A percentile compares a stretch with the other conserved stretches of the same genome.
Evolutionary conservation across 2,797 vertebrate genomes (phyloP).

Genomic region (Toxotes lorentzi): DNA sequence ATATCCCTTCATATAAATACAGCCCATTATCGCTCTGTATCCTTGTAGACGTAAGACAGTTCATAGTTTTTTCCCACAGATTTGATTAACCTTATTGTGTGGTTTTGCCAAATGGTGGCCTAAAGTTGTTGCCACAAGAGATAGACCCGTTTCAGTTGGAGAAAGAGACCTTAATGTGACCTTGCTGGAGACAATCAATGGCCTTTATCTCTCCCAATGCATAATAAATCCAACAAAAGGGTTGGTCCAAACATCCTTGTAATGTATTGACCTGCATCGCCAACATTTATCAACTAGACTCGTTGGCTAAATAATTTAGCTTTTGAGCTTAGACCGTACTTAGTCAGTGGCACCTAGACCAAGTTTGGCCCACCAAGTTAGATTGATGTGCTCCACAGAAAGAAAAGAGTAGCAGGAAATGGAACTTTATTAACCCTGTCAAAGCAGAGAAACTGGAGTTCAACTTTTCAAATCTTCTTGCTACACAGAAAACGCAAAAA

Average conservation of each 20-base stretch:
- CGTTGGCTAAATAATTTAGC: conserved; percentile 87
- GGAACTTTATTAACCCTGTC: conserved; percentile 65
- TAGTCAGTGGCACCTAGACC: conserved; percentile 78
- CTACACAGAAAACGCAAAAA: conserved; percentile 25
- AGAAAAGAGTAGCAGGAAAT: conserved; percentile 54
- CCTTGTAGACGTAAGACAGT: conserved; percentile 71
- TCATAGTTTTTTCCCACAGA: conserved; percentile 70
- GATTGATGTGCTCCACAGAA: conserved; percentile 72
- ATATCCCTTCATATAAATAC: conserved; percentile 83
- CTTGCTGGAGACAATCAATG: conserved; percentile 87
- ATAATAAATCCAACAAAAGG: conserved; percentile 86
- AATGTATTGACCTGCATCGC: conserved; percentile 84
- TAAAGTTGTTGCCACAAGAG: conserved; percentile 78
- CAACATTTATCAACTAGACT: conserved; percentile 88
- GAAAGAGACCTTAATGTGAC: conserved; percentile 81
- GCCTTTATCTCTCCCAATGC: conserved; percentile 85
- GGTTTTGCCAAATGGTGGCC: conserved; percentile 69
- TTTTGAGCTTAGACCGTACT: conserved; percentile 81
- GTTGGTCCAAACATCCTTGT: conserved; percentile 82
- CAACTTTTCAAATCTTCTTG: conserved; percentile 42
- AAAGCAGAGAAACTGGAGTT: conserved; percentile 39
- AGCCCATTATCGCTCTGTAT: conserved; percentile 77
- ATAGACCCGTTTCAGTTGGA: conserved; percentile 73
- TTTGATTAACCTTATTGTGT: conserved; percentile 81
- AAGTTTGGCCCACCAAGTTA: conserved; percentile 65